Base-by-base conservation (phyloP, 2,888 invertebrate species). In the Noctua fimbriata region DNA sequence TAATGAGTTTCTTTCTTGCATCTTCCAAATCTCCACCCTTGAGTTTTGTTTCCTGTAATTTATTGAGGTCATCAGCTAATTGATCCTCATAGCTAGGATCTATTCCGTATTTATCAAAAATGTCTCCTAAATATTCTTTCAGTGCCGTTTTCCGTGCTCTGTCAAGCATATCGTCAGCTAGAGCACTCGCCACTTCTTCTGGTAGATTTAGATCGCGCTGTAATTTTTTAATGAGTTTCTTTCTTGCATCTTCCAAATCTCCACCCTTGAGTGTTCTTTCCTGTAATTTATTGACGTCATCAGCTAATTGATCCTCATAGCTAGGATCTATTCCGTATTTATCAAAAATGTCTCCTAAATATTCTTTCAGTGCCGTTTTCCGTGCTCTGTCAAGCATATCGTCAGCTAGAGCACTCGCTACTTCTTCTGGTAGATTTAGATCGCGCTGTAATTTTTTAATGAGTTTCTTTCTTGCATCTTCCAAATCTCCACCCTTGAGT, bases 361-460 rank as follows among this genome's bases (percentile, higher is more conserved):
- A 0, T 24, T 60, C n/a, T 47, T 74, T 41, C 0, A 28, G 49
- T 60, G 70, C n/a, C 24, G 78, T 55, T 82, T 76, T 67, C 67
- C 9, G 32, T n/a, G 71, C 67, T 55, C 9, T 69, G 2, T 14
- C 36, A 58, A 85, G 65, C 18, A 85, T 2, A 24, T 82, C 49
- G 58, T 55, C 67, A 4, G 60, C 47, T 24, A 76, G 32, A 47
- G 41, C 47, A 28, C 14, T 36, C 5, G 86, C 83, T 73, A 65
- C 63, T n/a, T 78, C 73, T 44, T 73, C 70, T 0, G 73, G n/a
- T 41, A 85, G 58, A 71, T 76, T 71, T 16, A 32, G 41, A 9
- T 82, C 78, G 14, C 21, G 21, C 78, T 82, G 73, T 21, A 86
- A 36, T 67, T 78, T 71, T 1, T 32, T 16, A 24, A 69, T 73